phyloP scores from a whole-genome alignment of 2,113 vertebrate genomes.

The Numenius arquata region DNA sequence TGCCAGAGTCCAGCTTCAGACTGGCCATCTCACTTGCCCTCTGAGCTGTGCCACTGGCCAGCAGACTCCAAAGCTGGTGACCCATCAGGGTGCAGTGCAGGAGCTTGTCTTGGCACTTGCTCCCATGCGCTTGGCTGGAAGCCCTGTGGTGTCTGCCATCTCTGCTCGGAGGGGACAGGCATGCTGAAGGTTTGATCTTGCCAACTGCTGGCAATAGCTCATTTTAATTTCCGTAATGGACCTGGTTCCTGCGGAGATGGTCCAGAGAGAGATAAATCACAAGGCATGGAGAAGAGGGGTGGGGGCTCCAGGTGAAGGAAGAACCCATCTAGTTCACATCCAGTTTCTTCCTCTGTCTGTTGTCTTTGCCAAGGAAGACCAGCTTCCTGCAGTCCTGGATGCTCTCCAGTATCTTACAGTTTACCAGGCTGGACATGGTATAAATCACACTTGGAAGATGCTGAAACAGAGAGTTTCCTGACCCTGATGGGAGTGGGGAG shows the following conservation, averaged over 20 bases:
- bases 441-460: conserved; percentile 26
- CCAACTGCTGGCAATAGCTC: conserved; percentile 57
- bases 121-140: not conserved
- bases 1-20: not conserved
- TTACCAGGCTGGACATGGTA: not conserved
- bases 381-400: conserved; percentile 13
- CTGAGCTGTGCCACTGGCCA: not conserved
- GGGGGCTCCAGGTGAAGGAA: not conserved
- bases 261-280: conserved; percentile 37
- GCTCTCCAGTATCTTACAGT: not conserved
- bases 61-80: not conserved
- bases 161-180: not conserved
- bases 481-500: not conserved
- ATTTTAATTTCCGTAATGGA: conserved; percentile 70
- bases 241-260: conserved; percentile 39
- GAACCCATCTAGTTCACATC: not conserved
- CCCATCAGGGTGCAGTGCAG: not conserved
- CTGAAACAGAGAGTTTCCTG: not conserved
- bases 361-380: not conserved
- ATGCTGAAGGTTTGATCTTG: not conserved
- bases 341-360: conserved; percentile 9
- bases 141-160: conserved; percentile 2
- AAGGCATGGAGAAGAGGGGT: not conserved
- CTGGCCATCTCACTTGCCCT: not conserved
- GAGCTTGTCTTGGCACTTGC: conserved; percentile 6